These are phyloP conservation scores for Gopherus flavomarginatus DNA, from an alignment of 2,113 vertebrate species.

Conservation along the genomic window DNA sequence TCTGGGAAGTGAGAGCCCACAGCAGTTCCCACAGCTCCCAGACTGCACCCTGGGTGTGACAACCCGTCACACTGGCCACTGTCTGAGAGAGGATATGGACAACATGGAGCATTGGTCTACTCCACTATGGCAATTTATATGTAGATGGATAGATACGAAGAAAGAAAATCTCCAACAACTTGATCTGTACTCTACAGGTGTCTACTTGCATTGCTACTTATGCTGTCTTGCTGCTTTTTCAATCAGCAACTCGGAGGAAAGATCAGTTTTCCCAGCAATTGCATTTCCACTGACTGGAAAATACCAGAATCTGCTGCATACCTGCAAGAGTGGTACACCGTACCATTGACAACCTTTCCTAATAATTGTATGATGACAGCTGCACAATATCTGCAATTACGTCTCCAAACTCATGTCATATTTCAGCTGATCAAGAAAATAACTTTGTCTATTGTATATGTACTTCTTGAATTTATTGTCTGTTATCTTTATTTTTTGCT, in stretches of 20 bases:
- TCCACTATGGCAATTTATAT: not conserved
- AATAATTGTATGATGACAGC: conserved; percentile 19
- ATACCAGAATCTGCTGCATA: not conserved
- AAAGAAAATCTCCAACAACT: not conserved
- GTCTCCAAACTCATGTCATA: not conserved
- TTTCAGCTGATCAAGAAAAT: not conserved
- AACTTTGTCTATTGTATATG: not conserved
- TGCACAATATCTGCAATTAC: not conserved
- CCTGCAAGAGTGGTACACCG: conserved; percentile 26
- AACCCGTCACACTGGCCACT: not conserved
- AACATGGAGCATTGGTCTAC: not conserved
- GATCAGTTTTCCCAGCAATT: conserved; percentile 17
- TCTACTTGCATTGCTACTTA: not conserved
- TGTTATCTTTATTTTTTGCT: not conserved
- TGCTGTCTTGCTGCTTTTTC: not conserved
- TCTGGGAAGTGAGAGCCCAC: too few relatives aligned
- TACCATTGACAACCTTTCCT: conserved; percentile 28
- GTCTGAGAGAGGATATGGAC: not conserved
- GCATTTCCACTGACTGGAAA: conserved; percentile 20
- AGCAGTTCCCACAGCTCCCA: too few relatives aligned
- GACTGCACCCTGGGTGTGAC: too few relatives aligned
- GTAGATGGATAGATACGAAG: not conserved
- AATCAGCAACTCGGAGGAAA: not conserved
- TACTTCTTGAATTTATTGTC: conserved; percentile 23
- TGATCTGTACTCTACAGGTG: not conserved